A percentile compares a stretch with the other conserved stretches of the same genome.
Evolutionary conservation across 2,113 vertebrate species (phyloP).

Genomic region (Trichechus manatus): DNA sequence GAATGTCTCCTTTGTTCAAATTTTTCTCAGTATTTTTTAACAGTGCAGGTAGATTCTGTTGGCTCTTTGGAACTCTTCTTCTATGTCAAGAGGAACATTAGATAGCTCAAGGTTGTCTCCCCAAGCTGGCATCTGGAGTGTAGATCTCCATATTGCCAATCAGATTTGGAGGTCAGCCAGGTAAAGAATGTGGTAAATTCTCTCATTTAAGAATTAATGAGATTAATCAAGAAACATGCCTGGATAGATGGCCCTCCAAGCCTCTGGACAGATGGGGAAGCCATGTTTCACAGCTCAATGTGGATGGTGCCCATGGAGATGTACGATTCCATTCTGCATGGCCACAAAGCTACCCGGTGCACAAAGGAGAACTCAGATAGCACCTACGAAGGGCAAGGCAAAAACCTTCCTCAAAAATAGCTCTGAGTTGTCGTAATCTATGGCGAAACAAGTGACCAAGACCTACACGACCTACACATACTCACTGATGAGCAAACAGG

Average conservation of each 20-base stretch:
- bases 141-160: not conserved
- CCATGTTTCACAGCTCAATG: not conserved
- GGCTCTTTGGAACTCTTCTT: not conserved
- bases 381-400: not conserved
- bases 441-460: not conserved
- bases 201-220: not conserved
- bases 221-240: not conserved
- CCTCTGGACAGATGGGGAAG: not conserved
- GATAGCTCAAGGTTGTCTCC: not conserved
- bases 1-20: not conserved
- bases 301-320: not conserved
- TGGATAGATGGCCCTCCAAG: not conserved
- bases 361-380: not conserved
- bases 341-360: not conserved
- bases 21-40: not conserved
- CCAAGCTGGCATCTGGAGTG: too few species aligned
- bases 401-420: not conserved
- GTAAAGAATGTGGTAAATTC: not conserved
- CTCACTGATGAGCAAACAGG: not conserved
- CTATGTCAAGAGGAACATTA: not conserved
- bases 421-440: not conserved
- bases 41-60: not conserved
- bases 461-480: not conserved
- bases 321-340: not conserved
- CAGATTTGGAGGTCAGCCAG: not conserved